phyloP scores from a whole-genome alignment of 2,113 vertebrate genomes.

The Guaruba guarouba region DNA sequence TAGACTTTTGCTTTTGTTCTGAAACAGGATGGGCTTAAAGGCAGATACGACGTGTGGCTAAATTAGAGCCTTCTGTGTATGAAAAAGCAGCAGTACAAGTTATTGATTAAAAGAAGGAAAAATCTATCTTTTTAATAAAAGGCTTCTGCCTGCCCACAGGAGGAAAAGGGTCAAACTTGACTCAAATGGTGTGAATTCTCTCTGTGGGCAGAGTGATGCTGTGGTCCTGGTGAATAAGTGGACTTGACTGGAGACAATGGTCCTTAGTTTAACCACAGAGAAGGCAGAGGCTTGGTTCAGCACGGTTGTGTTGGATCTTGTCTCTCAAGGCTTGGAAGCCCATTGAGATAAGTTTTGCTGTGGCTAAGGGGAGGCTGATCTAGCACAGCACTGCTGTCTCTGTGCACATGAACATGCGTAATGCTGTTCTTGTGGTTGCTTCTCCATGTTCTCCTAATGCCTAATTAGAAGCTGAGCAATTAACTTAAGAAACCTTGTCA shows the following conservation, averaged over 20 bases:
- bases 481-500: not conserved
- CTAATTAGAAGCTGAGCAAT: not conserved
- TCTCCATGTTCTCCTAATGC: not conserved
- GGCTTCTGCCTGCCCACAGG: not conserved
- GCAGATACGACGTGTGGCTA: not conserved
- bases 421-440: not conserved
- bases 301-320: not conserved
- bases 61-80: not conserved
- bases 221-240: not conserved
- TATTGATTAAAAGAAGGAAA: not conserved
- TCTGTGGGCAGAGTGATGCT: not conserved
- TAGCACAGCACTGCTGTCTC: not conserved
- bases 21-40: not conserved
- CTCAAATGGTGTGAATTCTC: not conserved
- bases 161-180: not conserved
- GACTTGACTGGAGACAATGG: not conserved
- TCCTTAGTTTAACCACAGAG: not conserved
- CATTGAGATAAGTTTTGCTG: not conserved
- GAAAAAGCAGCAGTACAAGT: not conserved
- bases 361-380: not conserved
- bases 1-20: not conserved
- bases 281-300: not conserved
- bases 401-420: rapidly evolving
- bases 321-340: not conserved
- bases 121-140: not conserved